Evolutionary conservation across 2,888 invertebrate species (phyloP).

Genomic region (Globia sparganii): DNA sequence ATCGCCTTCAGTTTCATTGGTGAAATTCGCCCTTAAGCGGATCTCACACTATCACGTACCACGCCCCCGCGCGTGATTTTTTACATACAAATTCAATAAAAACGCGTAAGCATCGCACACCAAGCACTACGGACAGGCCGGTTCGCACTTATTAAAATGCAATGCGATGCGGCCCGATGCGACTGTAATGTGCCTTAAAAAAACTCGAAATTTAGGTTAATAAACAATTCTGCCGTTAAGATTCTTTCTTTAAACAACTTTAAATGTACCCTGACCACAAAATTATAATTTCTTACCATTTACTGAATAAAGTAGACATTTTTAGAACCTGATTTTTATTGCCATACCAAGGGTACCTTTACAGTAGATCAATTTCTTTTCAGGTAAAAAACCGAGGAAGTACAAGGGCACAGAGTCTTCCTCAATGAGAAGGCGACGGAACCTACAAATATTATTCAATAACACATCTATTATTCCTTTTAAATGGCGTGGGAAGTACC

Average conservation of each 20-base stretch:
- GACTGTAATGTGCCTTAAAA: no score
- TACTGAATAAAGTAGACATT: constrained; percentile 63
- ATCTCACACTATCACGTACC: background rate
- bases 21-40: background rate
- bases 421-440: constrained; percentile 84
- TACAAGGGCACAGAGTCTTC: constrained; percentile 82
- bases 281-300: constrained; percentile 25
- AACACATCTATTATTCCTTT: constrained; percentile 86
- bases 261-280: constrained; percentile 80
- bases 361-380: constrained; percentile 84
- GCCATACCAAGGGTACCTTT: constrained; percentile 82
- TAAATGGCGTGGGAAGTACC: constrained; percentile 88
- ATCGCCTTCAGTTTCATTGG: background rate
- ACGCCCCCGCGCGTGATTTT: background rate
- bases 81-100: background rate
- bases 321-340: constrained; percentile 50
- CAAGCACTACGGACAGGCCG: no score
- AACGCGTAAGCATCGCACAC: background rate
- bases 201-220: background rate
- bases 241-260: constrained; percentile 66
- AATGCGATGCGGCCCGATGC: no score
- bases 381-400: constrained; percentile 84
- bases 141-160: background rate
- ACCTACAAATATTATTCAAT: constrained; percentile 86
- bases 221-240: background rate